Evolutionary conservation across 2,888 invertebrate genomes (phyloP).

Genomic region (Pemphredon lugubris): DNA sequence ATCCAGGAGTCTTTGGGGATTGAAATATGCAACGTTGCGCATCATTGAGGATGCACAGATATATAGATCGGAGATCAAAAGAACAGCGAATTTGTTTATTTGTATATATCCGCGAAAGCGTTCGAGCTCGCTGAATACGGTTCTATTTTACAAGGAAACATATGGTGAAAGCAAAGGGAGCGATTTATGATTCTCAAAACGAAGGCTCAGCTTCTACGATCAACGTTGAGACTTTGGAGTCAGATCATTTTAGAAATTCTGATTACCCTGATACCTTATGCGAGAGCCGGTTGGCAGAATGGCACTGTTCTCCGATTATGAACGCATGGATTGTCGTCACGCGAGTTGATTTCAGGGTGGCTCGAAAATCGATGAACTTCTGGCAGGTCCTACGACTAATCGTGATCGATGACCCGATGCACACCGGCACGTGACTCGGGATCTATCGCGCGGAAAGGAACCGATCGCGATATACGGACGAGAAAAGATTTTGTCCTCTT

Average conservation of each 20-base stretch:
- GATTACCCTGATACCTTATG: too few relatives aligned
- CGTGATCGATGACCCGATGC: constrained; percentile 56
- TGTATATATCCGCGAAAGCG: too few relatives aligned
- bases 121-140: too few relatives aligned
- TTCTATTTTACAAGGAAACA: too few relatives aligned
- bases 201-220: too few relatives aligned
- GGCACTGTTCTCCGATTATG: constrained; percentile 13
- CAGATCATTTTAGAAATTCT: background rate
- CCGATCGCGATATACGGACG: constrained; percentile 42
- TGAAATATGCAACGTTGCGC: constrained; percentile 39
- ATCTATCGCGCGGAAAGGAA: constrained; percentile 58
- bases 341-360: constrained; percentile 45
- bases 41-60: constrained; percentile 23
- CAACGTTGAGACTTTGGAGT: too few relatives aligned
- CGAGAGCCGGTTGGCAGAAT: background rate
- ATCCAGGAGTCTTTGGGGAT: constrained; percentile 21
- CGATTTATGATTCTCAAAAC: too few relatives aligned
- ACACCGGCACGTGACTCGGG: constrained; percentile 51
- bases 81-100: background rate
- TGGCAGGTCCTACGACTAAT: constrained; percentile 56
- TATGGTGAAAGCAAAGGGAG: too few relatives aligned
- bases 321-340: constrained; percentile 45
- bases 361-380: constrained; percentile 51
- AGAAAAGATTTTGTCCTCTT: constrained; percentile 41
- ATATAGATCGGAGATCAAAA: constrained; percentile 45